These are phyloP conservation scores for Harmothoe impar DNA, from an alignment of 2,888 invertebrate species.

Conservation along the genomic window DNA sequence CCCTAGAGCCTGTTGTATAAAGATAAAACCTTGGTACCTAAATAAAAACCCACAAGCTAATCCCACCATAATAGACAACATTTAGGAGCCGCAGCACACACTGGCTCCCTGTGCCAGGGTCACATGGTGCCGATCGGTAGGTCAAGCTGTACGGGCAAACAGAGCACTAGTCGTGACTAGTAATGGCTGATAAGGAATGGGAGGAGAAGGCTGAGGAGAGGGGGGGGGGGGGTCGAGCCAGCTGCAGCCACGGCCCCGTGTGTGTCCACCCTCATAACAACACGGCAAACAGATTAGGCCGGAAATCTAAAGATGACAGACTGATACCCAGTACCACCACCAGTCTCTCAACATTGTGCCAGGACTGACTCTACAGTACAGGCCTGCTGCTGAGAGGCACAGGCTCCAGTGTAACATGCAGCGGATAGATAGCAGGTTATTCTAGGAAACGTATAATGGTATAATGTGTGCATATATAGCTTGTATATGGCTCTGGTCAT, in stretches of 20 bases:
- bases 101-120: not conserved
- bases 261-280: conserved; percentile 36
- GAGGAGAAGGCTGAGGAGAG: no score
- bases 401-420: no score
- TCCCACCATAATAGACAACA: not conserved
- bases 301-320: conserved; percentile 49
- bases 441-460: no score
- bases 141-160: conserved; percentile 51
- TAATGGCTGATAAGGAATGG: conserved; percentile 20
- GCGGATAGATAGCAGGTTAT: no score
- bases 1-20: not conserved
- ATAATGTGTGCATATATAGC: no score
- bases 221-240: not conserved
- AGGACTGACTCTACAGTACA: no score
- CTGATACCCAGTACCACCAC: conserved; percentile 18
- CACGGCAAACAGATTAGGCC: conserved; percentile 50
- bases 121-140: not conserved
- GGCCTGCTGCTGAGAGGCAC: no score
- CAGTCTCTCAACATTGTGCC: not conserved
- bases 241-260: not conserved
- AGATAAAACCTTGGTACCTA: not conserved
- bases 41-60: not conserved
- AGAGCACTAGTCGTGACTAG: conserved; percentile 24
- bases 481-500: no score
- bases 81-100: not conserved